Percentiles rank a stretch among this genome's conserved stretches.
These are phyloP conservation scores for Drosophila varians DNA, from an alignment of 1,140 invertebrate species.

Conservation along the genomic window DNA sequence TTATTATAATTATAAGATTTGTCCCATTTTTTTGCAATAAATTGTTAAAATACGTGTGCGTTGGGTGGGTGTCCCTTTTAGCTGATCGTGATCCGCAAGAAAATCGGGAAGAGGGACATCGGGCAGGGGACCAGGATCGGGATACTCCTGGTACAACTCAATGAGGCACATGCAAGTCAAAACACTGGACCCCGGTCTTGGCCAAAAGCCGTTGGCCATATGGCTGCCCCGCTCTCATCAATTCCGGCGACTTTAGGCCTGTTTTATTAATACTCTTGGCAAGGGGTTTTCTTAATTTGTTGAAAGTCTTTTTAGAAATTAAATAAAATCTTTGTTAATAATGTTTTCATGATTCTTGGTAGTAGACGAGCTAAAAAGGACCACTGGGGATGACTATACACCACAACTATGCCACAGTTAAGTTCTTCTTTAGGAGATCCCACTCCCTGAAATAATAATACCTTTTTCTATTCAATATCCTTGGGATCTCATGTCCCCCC, in stretches of 20 bases:
- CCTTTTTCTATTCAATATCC: too few relatives aligned
- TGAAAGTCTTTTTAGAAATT: too few relatives aligned
- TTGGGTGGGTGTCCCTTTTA: constrained; percentile 65
- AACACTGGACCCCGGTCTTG: constrained; percentile 24
- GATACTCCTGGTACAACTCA: constrained; percentile 25
- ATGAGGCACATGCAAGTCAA: constrained; percentile 53
- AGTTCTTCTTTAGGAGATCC: too few relatives aligned
- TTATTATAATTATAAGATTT: not conserved
- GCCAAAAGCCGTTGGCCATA: constrained; percentile 20
- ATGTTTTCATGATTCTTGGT: too few relatives aligned
- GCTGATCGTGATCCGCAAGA: constrained; percentile 41
- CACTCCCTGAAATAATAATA: too few relatives aligned
- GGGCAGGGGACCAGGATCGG: too few relatives aligned
- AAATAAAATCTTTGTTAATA: too few relatives aligned
- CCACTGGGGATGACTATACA: too few relatives aligned
- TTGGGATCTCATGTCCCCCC: too few relatives aligned
- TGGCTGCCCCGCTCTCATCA: constrained; percentile 39
- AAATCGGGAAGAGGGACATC: not conserved
- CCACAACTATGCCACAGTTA: too few relatives aligned
- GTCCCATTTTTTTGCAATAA: constrained; percentile 8
- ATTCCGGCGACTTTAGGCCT: constrained; percentile 27
- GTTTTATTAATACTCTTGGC: constrained; percentile 8
- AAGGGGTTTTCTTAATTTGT: not conserved
- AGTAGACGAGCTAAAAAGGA: too few relatives aligned
- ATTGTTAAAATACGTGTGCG: constrained; percentile 26